A percentile compares a stretch with the other conserved stretches of the same genome.
These are phyloP conservation scores for Drosophila sucinea DNA, from an alignment of 1,140 invertebrate species.

Conservation along the genomic window DNA sequence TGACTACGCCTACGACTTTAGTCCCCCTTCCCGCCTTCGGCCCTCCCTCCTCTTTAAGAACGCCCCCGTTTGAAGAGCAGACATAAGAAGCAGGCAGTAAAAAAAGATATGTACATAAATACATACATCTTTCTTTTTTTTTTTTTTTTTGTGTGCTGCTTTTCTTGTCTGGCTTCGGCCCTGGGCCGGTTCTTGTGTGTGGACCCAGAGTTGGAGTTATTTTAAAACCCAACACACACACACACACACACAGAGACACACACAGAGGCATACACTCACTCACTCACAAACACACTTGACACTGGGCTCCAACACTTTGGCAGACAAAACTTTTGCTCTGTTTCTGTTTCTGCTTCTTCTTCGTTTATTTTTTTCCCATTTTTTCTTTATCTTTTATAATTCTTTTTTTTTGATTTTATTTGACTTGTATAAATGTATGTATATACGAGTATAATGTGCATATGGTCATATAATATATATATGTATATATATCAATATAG, in stretches of 20 bases:
- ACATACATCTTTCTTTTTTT: constrained; percentile 15
- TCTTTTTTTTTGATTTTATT: constrained; percentile 59
- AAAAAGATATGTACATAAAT: neutral
- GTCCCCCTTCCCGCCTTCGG: too few species aligned
- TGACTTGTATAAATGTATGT: constrained; percentile 25
- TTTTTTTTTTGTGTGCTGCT: constrained; percentile 10
- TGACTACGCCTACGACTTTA: constrained; percentile 7
- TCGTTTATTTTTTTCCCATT: constrained; percentile 39
- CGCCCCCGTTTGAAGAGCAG: constrained; percentile 14
- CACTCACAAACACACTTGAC: constrained; percentile 27
- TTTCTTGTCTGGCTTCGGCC: constrained; percentile 40
- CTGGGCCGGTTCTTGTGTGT: constrained; percentile 67
- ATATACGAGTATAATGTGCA: constrained; percentile 3
- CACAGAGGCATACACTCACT: constrained; percentile 31
- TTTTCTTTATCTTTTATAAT: constrained; percentile 47
- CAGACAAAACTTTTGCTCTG: constrained; percentile 34
- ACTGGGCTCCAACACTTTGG: constrained; percentile 52
- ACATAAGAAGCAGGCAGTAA: constrained; percentile 25
- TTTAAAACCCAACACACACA: constrained; percentile 50
- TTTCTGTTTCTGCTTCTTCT: constrained; percentile 47
- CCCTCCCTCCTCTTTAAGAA: neutral
- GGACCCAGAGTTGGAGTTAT: constrained; percentile 63
- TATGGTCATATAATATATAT: constrained; percentile 24
- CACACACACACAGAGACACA: constrained; percentile 35
- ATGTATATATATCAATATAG: constrained; percentile 4